A percentile compares a stretch with the other conserved stretches of the same genome.
These are phyloP conservation scores for Frieseomelitta varia DNA, from an alignment of 1,140 invertebrate species.

Conservation along the genomic window DNA sequence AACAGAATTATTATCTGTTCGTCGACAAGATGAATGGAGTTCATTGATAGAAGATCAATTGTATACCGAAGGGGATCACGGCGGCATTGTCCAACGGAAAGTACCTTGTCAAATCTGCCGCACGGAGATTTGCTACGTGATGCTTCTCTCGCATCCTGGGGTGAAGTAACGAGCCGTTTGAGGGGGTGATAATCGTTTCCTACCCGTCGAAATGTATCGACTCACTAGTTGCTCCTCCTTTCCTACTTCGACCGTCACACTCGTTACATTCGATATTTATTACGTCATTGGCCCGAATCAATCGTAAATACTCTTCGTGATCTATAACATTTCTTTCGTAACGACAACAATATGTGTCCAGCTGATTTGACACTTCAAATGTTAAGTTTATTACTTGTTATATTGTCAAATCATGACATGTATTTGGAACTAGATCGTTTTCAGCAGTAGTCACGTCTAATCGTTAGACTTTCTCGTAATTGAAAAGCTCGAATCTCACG, in stretches of 20 bases:
- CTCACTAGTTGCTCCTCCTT: slow-evolving; percentile 43
- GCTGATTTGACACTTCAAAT: no score
- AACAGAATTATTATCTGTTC: slow-evolving; percentile 64
- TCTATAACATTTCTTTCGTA: no score
- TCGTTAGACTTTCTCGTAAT: no score
- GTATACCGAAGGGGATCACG: slow-evolving; percentile 64
- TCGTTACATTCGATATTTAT: background rate
- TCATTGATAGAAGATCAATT: slow-evolving; percentile 77
- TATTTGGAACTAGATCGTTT: no score
- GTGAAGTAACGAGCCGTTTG: slow-evolving; percentile 34
- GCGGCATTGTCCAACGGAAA: slow-evolving; percentile 70
- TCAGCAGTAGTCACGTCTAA: no score
- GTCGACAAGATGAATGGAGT: slow-evolving; percentile 73
- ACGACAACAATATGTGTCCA: no score
- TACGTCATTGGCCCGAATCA: no score
- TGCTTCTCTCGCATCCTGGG: slow-evolving; percentile 36
- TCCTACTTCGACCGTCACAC: background rate
- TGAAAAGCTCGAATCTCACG: no score
- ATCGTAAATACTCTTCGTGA: no score
- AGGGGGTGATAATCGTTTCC: slow-evolving; percentile 44
- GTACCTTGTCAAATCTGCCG: slow-evolving; percentile 77
- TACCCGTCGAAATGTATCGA: background rate
- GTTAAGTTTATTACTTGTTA: no score
- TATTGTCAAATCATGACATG: no score
- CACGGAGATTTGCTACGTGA: slow-evolving; percentile 76